Percentiles rank a stretch among this genome's conserved stretches.
Conservation (phyloP, 1,140 invertebrate genomes). For the Diprion similis region DNA sequence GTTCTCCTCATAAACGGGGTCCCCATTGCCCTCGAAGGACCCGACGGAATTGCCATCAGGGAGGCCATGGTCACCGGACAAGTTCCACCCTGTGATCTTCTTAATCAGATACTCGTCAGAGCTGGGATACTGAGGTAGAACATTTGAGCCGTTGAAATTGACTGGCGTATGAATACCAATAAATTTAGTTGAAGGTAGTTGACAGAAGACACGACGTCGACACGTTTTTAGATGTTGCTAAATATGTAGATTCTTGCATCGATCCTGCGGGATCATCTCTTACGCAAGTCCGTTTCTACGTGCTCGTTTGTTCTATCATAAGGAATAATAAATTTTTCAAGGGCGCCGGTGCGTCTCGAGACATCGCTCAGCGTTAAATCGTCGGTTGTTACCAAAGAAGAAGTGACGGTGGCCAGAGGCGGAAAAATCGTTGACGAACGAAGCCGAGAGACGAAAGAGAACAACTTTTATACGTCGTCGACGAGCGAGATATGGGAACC, state of each 20-base stretch:
- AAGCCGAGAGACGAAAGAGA: constrained; percentile 75
- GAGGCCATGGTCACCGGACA: constrained; percentile 75
- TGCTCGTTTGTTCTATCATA: not conserved
- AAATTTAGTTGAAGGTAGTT: not conserved
- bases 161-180: not conserved
- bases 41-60: constrained; percentile 74
- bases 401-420: constrained; percentile 73
- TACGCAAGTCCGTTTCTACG: not conserved
- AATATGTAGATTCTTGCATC: too few relatives aligned
- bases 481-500: constrained; percentile 76
- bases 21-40: constrained; percentile 72
- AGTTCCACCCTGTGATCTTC: constrained; percentile 74
- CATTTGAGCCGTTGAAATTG: not conserved
- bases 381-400: constrained; percentile 75
- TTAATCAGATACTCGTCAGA: constrained; percentile 75
- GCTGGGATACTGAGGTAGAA: constrained; percentile 68
- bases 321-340: constrained; percentile 37
- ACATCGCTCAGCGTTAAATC: constrained; percentile 77
- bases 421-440: constrained; percentile 76
- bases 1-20: constrained; percentile 78
- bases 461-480: constrained; percentile 74
- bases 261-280: too few relatives aligned
- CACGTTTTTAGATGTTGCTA: too few relatives aligned
- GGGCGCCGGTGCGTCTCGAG: constrained; percentile 75
- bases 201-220: not conserved